Evolutionary conservation across 2,888 invertebrate genomes (phyloP).

Genomic region (Callosobruchus maculatus): DNA sequence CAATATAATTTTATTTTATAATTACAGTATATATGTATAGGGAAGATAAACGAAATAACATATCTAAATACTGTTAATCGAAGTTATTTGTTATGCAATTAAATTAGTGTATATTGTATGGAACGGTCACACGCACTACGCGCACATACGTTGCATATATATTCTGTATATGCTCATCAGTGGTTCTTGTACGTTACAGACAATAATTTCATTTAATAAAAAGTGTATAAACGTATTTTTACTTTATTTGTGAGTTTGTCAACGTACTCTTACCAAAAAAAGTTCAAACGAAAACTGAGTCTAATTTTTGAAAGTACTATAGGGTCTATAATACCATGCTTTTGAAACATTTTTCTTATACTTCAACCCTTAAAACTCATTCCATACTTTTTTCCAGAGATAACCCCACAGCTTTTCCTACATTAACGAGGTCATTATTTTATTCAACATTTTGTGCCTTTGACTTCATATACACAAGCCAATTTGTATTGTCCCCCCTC

Average conservation of each 20-base stretch:
- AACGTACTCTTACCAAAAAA: no score
- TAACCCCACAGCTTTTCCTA: no score
- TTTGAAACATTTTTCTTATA: no score
- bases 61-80: slow-evolving; percentile 32
- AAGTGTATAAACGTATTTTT: slow-evolving; percentile 1
- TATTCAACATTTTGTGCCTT: no score
- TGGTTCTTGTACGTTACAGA: slow-evolving; percentile 46
- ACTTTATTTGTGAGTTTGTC: slow-evolving; percentile 28
- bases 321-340: no score
- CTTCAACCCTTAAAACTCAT: no score
- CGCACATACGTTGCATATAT: slow-evolving; percentile 38
- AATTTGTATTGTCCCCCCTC: no score
- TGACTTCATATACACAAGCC: no score
- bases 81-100: slow-evolving; percentile 37
- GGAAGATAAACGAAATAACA: slow-evolving; percentile 11
- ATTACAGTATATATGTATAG: neutral
- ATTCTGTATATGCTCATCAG: slow-evolving; percentile 29
- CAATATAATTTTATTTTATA: neutral
- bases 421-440: no score
- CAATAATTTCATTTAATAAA: slow-evolving; percentile 49
- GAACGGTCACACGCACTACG: slow-evolving; percentile 29
- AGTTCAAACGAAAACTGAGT: no score
- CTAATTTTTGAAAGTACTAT: no score
- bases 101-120: slow-evolving; percentile 39
- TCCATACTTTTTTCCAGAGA: no score